Evolutionary conservation across 2,888 invertebrate species (phyloP).

Genomic region (Heterodera filipjevi): DNA sequence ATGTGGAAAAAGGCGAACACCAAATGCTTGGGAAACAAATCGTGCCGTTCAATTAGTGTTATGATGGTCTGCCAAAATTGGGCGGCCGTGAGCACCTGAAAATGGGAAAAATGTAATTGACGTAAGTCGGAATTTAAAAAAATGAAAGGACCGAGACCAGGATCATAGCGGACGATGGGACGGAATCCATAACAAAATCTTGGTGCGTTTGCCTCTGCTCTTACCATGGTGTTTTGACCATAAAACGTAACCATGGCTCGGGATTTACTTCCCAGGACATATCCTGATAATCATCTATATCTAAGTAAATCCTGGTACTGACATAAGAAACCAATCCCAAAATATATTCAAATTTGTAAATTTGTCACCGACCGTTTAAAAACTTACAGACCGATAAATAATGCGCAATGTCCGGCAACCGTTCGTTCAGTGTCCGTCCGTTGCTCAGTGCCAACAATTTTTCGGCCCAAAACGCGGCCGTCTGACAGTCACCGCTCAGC

Average conservation of each 20-base stretch:
- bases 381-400: constrained; percentile 38
- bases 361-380: too few species aligned
- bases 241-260: too few species aligned
- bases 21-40: constrained; percentile 42
- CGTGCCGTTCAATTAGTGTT: constrained; percentile 33
- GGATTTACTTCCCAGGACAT: too few species aligned
- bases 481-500: constrained; percentile 42
- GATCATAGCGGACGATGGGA: too few species aligned
- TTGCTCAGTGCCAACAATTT: constrained; percentile 41
- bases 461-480: constrained; percentile 47
- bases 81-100: constrained; percentile 44
- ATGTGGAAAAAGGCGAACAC: constrained; percentile 43
- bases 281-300: too few species aligned
- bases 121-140: not conserved
- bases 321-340: too few species aligned
- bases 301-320: too few species aligned
- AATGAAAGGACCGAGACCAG: too few species aligned
- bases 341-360: too few species aligned
- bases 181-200: not conserved
- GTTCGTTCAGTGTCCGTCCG: constrained; percentile 30
- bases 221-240: too few species aligned
- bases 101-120: not conserved
- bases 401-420: constrained; percentile 40
- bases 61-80: constrained; percentile 43
- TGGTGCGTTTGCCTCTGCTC: not conserved